Conservation (phyloP, 2,797 vertebrate genomes). For the Morus bassanus region DNA sequence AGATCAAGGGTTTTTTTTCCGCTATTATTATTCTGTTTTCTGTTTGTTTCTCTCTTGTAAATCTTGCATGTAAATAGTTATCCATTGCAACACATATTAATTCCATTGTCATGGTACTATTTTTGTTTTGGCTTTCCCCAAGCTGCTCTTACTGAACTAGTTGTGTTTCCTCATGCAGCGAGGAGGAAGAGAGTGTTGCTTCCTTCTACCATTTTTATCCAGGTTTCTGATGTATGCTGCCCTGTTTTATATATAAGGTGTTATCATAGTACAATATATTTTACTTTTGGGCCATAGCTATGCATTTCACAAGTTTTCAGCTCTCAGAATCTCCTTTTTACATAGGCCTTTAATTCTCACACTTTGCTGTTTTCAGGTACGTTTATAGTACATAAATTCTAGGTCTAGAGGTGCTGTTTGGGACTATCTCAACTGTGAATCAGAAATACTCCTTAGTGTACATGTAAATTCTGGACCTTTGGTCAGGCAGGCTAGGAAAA, state of each 20-base stretch:
- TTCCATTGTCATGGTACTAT: neutral
- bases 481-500: neutral
- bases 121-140: neutral
- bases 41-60: neutral
- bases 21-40: neutral
- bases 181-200: neutral
- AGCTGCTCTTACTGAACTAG: neutral
- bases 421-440: neutral
- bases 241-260: neutral
- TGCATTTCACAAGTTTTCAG: neutral
- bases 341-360: neutral
- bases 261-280: neutral
- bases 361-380: neutral
- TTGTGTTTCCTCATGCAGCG: neutral
- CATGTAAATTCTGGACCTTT: neutral
- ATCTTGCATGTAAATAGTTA: neutral
- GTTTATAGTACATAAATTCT: neutral
- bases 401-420: neutral
- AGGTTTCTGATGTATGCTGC: neutral
- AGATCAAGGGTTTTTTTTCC: fast-evolving
- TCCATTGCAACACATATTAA: neutral
- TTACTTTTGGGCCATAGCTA: neutral
- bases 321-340: neutral
- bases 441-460: neutral
- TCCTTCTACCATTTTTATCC: neutral